These are phyloP conservation scores for Coenonympha glycerion DNA, from an alignment of 2,888 invertebrate species.

Conservation along the genomic window DNA sequence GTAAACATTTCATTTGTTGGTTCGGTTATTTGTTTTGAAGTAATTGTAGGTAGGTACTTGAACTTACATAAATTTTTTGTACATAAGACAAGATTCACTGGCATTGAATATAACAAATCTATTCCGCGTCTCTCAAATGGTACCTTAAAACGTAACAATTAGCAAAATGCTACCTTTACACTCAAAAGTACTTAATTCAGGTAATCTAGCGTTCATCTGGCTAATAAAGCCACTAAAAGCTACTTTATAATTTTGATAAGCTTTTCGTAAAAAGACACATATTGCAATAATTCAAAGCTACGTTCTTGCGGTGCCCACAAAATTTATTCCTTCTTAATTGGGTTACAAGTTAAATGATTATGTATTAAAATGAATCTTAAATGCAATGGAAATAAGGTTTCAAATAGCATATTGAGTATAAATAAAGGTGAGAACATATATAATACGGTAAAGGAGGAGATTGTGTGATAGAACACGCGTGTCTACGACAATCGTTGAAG, in stretches of 20 bases:
- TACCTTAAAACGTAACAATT: no score
- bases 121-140: no score
- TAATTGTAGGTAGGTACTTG: neutral
- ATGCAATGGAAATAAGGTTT: neutral
- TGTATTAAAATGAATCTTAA: constrained; percentile 2
- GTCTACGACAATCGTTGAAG: constrained; percentile 33
- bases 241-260: no score
- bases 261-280: neutral
- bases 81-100: no score
- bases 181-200: no score
- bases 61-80: neutral
- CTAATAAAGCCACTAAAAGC: no score
- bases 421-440: constrained; percentile 25
- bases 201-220: no score
- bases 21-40: neutral
- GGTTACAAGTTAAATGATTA: neutral
- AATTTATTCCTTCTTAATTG: constrained; percentile 21
- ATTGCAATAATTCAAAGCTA: constrained; percentile 5
- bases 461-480: constrained; percentile 64
- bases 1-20: neutral
- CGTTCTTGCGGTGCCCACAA: constrained; percentile 6
- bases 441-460: constrained; percentile 36
- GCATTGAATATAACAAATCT: no score
- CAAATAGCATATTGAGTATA: constrained; percentile 1
- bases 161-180: no score